Evolutionary conservation across 1,140 invertebrate genomes (phyloP), one percentile per base, ranked within the genome.

Genomic region (Carposina sasakii): DNA sequence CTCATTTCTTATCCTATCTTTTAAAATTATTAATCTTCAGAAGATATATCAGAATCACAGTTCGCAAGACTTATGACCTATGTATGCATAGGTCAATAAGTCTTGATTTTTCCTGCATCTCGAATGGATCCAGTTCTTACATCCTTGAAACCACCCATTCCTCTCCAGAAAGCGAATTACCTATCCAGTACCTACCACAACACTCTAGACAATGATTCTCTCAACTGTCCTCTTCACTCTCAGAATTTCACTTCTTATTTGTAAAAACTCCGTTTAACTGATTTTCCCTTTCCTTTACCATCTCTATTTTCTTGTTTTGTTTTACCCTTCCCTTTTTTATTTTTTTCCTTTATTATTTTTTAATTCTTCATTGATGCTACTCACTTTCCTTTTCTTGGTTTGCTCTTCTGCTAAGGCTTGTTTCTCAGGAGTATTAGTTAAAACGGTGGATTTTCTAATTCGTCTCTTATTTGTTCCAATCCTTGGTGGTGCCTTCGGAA

Each of bases 401-500:
- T 41, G 39, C 24, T 41, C 21, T 41, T 41, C 39, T n/a, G 39
- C 39, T 24, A 41, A 15, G 6, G 39, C 39, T 20, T 41, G 17
- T 22, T 41, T 41, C 24, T 41, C 39, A 23, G 39, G 39, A 20
- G 39, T 24, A n/a, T 41, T 22, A 13, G 39, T 41, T 15, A 41
- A 20, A 41, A 41, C 13, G 20, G 39, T 22, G 16, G 16, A 23
- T 13, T 41, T 41, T 16, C 39, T 41, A 13, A 24, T 24, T 22
- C 39, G n/a, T 24, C 39, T 20, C 24, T 41, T 41, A 24, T n/a
- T 24, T n/a, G n/a, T n/a, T 24, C 17, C 9, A 3, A 24, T n/a
- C n/a, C 21, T 20, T 15, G 39, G 39, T 41, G 39, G 39, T 20
- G 39, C 39, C 21, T 41, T 41, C n/a, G 39, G 20, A 20, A 41